Percentiles rank a stretch among this genome's conserved stretches.
These are phyloP conservation scores for Phrynocephalus guinanensis DNA, from an alignment of 2,797 vertebrate genomes.

Conservation along the genomic window DNA sequence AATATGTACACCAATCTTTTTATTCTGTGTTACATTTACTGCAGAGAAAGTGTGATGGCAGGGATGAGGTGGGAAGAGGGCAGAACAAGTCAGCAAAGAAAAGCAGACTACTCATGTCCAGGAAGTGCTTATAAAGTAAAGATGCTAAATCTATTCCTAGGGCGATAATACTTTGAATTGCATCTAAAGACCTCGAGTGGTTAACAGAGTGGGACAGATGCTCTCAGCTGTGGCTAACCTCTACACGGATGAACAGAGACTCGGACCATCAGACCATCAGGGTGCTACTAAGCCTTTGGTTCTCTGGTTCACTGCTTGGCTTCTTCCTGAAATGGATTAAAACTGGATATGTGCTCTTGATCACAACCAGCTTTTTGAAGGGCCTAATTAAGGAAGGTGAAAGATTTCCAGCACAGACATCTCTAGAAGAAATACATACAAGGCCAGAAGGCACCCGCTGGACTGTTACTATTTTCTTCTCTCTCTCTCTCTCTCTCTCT, in stretches of 20 bases:
- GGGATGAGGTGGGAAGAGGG: background rate
- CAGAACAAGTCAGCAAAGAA: constrained; percentile 22
- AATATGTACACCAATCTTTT: no score
- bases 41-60: constrained; percentile 1
- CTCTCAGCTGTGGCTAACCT: constrained; percentile 24
- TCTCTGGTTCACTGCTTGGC: constrained; percentile 51
- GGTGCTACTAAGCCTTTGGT: rapidly evolving
- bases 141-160: constrained; percentile 38
- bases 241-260: background rate
- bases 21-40: no score
- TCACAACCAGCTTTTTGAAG: background rate
- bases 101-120: constrained; percentile 32
- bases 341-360: background rate
- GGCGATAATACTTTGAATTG: background rate
- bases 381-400: background rate
- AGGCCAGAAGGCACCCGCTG: no score
- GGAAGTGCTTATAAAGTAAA: constrained; percentile 23
- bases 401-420: background rate
- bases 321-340: constrained; percentile 36
- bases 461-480: no score
- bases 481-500: no score
- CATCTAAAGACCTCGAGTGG: background rate
- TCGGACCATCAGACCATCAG: background rate
- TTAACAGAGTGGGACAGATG: constrained; percentile 30
- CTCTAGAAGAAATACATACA: background rate